Base-by-base conservation (phyloP, 2,797 vertebrate species). In the Myotis daubentonii region DNA sequence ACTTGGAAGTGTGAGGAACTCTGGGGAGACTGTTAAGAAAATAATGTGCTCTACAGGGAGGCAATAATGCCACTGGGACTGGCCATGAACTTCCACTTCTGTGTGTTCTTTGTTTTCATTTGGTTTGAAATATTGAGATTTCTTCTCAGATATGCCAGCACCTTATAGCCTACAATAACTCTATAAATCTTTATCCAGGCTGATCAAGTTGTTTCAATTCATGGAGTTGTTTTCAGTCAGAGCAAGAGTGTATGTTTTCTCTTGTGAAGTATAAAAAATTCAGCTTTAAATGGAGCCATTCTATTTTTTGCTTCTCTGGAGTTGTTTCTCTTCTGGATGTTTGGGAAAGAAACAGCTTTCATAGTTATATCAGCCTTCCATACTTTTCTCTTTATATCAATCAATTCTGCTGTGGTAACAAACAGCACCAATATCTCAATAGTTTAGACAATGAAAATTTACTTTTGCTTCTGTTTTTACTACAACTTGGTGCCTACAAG, bases 181-280 rank as follows among this genome's bases (percentile, higher is more conserved):
- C 90, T 82, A 80, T 85, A 88, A 86, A 94, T 89, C 57, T 75
- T 92, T 57, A 89, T 91, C 88, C 79, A 41, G n/a, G 38, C 51
- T 87, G 49, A 96, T 53, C 75, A n/a, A 89, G 49, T 66, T 84
- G 20, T 75, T 95, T 97, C 57, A 41, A 25, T 74, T 90, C 47
- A 55, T 20, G 15, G 44, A 66, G 74, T 66, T 96, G 49, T 87
- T 53, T 94, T 95, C 49, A 90, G 41, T 57, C 55, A 75, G 30
- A 94, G 22, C 23, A 89, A 82, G 71, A 71, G 3, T 66, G 17
- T 41, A 90, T 84, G 28, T 68, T 82, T 94, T 89, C 72, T 87
- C 81, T 55, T 82, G 3, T 51, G 53, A 95, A 70, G 12, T 71
- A 66, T 53, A 93, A 88, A 95, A 68, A 53, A 79, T 5, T 79